Evolutionary conservation across 2,797 vertebrate species (phyloP).

Genomic region (Premnoplex brunnescens): DNA sequence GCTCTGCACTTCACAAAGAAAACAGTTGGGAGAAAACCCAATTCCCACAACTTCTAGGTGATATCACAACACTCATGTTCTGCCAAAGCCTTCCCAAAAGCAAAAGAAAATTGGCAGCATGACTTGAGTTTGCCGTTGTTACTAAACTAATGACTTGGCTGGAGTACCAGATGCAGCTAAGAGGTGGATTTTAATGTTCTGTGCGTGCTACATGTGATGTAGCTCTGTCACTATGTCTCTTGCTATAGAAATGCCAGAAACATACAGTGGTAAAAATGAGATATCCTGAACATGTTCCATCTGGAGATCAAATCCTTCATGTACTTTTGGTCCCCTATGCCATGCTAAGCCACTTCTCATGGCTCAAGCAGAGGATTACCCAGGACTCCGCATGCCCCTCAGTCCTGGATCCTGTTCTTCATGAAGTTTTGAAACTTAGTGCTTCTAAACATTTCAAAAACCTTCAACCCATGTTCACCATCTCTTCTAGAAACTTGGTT

Average conservation of each 20-base stretch:
- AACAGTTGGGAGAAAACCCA: background rate
- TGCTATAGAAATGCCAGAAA: background rate
- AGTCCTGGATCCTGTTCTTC: background rate
- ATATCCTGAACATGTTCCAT: background rate
- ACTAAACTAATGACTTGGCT: background rate
- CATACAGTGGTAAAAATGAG: background rate
- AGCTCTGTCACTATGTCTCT: background rate
- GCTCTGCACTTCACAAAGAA: background rate
- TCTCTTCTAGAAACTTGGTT: background rate
- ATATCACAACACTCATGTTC: background rate
- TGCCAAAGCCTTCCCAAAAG: background rate
- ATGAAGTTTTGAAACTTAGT: background rate
- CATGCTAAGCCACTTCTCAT: background rate
- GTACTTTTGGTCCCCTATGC: background rate
- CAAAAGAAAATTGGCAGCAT: background rate
- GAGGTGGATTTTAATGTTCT: background rate
- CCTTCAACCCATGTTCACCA: background rate
- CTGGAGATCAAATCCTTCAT: background rate
- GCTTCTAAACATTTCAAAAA: background rate
- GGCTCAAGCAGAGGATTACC: background rate
- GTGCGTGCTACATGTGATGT: fast-evolving
- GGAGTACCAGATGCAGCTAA: background rate
- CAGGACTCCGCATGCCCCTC: background rate
- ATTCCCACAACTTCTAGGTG: background rate
- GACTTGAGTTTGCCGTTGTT: background rate